Evolutionary conservation across 37 sponge, comb jelly and placozoan species (phyloP).

Genomic region (Tethya wilhelma): DNA sequence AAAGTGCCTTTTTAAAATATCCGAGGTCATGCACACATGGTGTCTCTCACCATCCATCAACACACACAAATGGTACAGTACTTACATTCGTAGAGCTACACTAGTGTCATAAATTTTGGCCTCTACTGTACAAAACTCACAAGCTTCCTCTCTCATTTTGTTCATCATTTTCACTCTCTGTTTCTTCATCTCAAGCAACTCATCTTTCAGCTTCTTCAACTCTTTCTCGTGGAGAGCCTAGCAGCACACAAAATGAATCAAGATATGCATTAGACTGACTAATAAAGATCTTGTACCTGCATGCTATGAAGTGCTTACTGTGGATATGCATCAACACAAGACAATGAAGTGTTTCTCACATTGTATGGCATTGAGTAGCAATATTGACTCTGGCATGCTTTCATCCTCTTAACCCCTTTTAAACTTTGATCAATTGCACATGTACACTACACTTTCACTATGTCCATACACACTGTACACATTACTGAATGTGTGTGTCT

Average conservation of each 20-base stretch:
- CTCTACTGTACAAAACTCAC: constrained; percentile 1
- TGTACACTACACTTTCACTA: too few relatives aligned
- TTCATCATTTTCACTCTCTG: constrained; percentile 77
- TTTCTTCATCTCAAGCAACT: constrained; percentile 89
- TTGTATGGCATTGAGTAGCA: too few relatives aligned
- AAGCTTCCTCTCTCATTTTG: constrained; percentile 75
- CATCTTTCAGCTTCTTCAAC: constrained; percentile 59
- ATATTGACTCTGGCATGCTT: too few relatives aligned
- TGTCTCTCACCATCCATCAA: neutral
- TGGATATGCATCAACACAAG: too few relatives aligned
- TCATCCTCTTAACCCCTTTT: too few relatives aligned
- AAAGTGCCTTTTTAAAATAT: neutral
- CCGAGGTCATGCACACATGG: neutral
- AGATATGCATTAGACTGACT: too few relatives aligned
- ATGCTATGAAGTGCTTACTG: too few relatives aligned
- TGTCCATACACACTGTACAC: neutral
- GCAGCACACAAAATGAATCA: neutral
- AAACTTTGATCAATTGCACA: too few relatives aligned
- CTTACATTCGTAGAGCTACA: neutral
- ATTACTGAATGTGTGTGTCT: neutral
- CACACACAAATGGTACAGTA: neutral
- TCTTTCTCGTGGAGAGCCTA: constrained; percentile 74
- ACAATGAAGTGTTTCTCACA: too few relatives aligned
- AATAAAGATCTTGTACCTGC: too few relatives aligned
- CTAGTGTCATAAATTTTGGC: neutral